Conservation (phyloP, 2,113 vertebrate species). For the Tachysurus vachellii region DNA sequence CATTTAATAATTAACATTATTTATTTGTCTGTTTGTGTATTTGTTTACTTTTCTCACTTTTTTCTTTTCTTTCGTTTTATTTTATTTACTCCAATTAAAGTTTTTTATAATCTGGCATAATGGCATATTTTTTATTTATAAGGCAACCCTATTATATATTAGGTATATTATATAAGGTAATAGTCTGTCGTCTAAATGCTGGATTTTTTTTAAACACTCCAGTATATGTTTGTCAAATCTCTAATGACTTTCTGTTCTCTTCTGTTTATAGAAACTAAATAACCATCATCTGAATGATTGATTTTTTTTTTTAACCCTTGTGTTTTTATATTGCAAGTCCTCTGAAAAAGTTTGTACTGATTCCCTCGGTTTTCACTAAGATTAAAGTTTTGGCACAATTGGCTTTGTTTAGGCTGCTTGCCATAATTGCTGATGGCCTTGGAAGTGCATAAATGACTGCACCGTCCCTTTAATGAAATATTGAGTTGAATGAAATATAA, state of each 20-base stretch:
- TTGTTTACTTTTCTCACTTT: too few relatives aligned
- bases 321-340: neutral
- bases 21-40: neutral
- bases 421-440: constrained; percentile 3
- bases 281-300: neutral
- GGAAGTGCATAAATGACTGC: neutral
- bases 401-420: neutral
- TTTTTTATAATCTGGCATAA: neutral
- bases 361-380: neutral
- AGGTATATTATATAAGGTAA: neutral
- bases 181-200: neutral
- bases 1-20: neutral
- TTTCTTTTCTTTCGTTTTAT: too few relatives aligned
- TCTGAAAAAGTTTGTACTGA: neutral
- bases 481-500: constrained; percentile 6
- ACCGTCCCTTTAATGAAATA: neutral
- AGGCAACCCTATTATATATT: neutral
- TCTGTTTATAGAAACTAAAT: neutral
- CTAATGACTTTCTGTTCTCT: neutral
- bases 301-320: neutral
- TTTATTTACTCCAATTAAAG: neutral
- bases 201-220: neutral
- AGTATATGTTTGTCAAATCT: neutral
- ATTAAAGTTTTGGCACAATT: constrained; percentile 16
- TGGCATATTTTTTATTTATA: neutral